Evolutionary conservation across 2,888 invertebrate genomes (phyloP).

Genomic region (Nemurella pictetii): DNA sequence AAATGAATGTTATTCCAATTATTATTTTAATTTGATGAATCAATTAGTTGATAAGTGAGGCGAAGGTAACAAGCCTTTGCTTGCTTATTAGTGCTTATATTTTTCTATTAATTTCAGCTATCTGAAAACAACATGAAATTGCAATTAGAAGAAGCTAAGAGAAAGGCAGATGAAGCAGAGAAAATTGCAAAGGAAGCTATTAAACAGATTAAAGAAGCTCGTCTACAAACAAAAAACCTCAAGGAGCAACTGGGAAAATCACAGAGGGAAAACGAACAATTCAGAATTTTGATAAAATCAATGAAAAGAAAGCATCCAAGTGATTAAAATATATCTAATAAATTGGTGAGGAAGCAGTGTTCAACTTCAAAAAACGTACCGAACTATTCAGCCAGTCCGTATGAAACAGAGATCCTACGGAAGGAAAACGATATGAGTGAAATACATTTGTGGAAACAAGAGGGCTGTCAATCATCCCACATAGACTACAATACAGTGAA

Average conservation of each 20-base stretch:
- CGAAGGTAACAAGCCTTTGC: too few relatives aligned
- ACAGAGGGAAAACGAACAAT: slow-evolving; percentile 2
- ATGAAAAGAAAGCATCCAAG: neutral
- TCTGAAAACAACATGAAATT: neutral
- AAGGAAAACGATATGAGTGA: neutral
- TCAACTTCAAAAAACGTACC: neutral
- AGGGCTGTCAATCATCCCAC: neutral
- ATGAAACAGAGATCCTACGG: too few relatives aligned
- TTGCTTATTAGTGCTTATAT: too few relatives aligned
- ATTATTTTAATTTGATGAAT: too few relatives aligned
- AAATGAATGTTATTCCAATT: too few relatives aligned
- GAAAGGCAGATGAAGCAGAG: neutral
- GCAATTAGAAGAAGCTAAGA: neutral
- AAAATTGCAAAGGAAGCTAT: neutral
- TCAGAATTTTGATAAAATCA: neutral
- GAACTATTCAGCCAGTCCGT: neutral
- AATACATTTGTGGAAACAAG: neutral
- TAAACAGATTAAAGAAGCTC: neutral
- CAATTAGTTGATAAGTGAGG: too few relatives aligned
- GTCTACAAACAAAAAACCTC: neutral
- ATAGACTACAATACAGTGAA: neutral
- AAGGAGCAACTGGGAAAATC: neutral
- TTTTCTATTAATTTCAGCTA: neutral
- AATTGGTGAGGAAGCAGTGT: too few relatives aligned
- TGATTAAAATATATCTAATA: neutral